Evolutionary conservation across 2,888 invertebrate genomes (phyloP), one percentile per base, ranked within the genome.

Genomic region (Nomada goodeniana): DNA sequence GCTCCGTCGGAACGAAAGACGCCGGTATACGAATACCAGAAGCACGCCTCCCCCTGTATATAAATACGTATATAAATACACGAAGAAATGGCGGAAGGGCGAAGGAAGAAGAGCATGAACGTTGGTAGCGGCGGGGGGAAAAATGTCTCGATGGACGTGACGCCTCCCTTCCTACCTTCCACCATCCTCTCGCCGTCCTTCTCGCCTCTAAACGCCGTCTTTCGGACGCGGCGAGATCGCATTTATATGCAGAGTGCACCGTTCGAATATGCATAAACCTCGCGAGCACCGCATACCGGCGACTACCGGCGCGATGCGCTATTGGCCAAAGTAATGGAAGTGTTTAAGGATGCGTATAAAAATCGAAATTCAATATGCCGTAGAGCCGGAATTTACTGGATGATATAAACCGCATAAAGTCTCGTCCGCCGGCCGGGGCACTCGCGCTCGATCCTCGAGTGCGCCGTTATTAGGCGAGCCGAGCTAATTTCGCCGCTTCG

Each of bases 201-300:
- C 67, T 52, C 47, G 44, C 72, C 77, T 72, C 72, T 80, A 84
- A 86, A 82, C 82, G 80, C 68, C 88, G 78, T 83, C 88, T 83
- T 88, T 86, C 74, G 84, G 81, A 75, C 81, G 80, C 64, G 63
- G 81, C 47, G 79, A 80, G 81, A 80, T 77, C 83, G 85, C 87
- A 88, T 88, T 88, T 88, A 84, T 87, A 87, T 87, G 85, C 88
- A 85, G 85, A 89, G 87, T 83, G 79, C 83, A 86, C 87, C 85
- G 82, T 87, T 87, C 89, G 89, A 88, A 89, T 87, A 88, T 88
- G 89, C 88, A 88, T 87, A 88, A 88, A 89, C 87, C 80, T 85
- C 71, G 76, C 80, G 85, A 83, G 82, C 72, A 76, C 47, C 79
- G 75, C 79, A 64, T 88, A 83, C 83, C 79, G 75, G 76, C 69